phyloP scores from a whole-genome alignment of 92 coral and sea anemone genomes.

The Phenganax subtilis region DNA sequence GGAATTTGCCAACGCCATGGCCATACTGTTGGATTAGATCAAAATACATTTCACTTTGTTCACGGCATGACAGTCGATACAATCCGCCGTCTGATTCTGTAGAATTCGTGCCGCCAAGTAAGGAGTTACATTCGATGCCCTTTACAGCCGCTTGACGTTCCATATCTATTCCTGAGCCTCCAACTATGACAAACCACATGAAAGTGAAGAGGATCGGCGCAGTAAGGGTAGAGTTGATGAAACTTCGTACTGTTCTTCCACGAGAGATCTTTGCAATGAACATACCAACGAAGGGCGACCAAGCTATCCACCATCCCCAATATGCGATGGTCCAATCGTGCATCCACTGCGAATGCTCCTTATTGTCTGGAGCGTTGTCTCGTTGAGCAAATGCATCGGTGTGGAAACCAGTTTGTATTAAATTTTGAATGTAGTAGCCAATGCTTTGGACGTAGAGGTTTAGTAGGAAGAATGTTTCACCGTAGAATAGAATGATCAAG shows the following conservation, averaged over 20 bases:
- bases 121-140: constrained; percentile 49
- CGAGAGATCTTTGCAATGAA: constrained; percentile 67
- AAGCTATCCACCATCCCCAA: constrained; percentile 84
- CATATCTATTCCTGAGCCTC: constrained; percentile 80
- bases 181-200: constrained; percentile 73
- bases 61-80: constrained; percentile 76
- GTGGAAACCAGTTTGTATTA: constrained; percentile 67
- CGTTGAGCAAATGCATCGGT: constrained; percentile 64
- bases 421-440: constrained; percentile 67
- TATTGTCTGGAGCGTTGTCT: constrained; percentile 67
- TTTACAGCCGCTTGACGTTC: constrained; percentile 71
- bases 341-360: constrained; percentile 59
- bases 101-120: constrained; percentile 56
- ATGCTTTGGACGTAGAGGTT: constrained; percentile 41
- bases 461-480: constrained; percentile 24
- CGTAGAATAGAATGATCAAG: constrained; percentile 39
- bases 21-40: constrained; percentile 69
- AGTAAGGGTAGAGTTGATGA: constrained; percentile 66
- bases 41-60: constrained; percentile 61
- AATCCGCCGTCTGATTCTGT: constrained; percentile 54
- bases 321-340: constrained; percentile 63
- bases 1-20: constrained; percentile 50
- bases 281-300: constrained; percentile 71
- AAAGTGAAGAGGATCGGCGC: constrained; percentile 60
- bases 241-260: constrained; percentile 62